These are phyloP conservation scores for Leucoraja ocellata DNA, from an alignment of 2,797 vertebrate genomes.

Conservation along the genomic window DNA sequence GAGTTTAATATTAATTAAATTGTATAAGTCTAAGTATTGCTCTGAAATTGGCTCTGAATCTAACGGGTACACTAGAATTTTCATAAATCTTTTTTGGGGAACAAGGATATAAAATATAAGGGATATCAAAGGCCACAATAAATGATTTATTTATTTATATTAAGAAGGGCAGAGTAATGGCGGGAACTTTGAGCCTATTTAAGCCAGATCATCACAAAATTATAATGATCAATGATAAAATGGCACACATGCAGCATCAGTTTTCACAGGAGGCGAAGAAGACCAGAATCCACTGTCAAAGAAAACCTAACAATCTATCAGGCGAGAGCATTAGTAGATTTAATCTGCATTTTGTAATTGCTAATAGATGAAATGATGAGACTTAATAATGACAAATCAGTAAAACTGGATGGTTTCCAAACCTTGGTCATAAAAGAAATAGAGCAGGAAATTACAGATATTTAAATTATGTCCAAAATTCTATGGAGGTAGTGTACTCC, in stretches of 20 bases:
- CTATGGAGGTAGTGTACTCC: background rate
- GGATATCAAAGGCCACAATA: background rate
- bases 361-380: background rate
- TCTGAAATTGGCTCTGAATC: background rate
- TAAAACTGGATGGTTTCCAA: background rate
- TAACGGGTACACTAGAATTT: background rate
- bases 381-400: background rate
- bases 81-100: background rate
- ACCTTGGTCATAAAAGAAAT: background rate
- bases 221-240: background rate
- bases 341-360: background rate
- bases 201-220: background rate
- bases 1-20: conserved; percentile 3
- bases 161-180: background rate
- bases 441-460: background rate
- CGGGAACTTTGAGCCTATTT: background rate
- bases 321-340: background rate
- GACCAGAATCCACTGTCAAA: background rate
- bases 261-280: background rate
- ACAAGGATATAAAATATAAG: background rate
- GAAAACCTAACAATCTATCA: background rate
- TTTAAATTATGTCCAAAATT: background rate
- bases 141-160: background rate
- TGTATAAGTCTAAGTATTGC: background rate
- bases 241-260: background rate